These are phyloP conservation scores for Paramormyrops kingsleyae DNA, from an alignment of 2,113 vertebrate species.

Conservation along the genomic window DNA sequence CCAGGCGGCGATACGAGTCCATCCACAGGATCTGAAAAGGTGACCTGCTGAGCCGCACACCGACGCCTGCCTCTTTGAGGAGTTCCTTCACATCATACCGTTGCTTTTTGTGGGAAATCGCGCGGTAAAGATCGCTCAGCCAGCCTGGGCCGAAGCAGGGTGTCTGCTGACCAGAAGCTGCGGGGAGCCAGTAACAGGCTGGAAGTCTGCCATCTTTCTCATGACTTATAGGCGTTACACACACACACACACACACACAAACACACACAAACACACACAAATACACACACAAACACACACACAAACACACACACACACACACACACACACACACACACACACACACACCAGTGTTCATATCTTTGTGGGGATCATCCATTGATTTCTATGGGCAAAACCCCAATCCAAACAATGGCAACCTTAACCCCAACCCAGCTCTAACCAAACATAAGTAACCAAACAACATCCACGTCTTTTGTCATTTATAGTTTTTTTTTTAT, in stretches of 20 bases:
- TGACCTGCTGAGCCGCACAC: background rate
- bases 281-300: too few species aligned
- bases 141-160: background rate
- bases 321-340: background rate
- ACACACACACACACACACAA: background rate
- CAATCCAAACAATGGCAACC: too few species aligned
- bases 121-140: background rate
- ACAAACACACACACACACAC: background rate
- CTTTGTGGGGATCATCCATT: too few species aligned
- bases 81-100: background rate
- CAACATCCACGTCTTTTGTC: too few species aligned
- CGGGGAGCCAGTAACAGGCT: background rate
- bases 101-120: background rate
- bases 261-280: background rate
- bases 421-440: too few species aligned
- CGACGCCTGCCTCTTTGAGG: background rate
- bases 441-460: too few species aligned
- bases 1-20: background rate
- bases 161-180: background rate
- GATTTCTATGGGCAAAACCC: too few species aligned
- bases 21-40: background rate
- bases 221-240: background rate
- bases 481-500: too few species aligned
- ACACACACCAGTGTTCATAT: background rate
- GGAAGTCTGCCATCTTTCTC: background rate